phyloP scores from a whole-genome alignment of 2,113 vertebrate genomes.

The Pteronura brasiliensis region DNA sequence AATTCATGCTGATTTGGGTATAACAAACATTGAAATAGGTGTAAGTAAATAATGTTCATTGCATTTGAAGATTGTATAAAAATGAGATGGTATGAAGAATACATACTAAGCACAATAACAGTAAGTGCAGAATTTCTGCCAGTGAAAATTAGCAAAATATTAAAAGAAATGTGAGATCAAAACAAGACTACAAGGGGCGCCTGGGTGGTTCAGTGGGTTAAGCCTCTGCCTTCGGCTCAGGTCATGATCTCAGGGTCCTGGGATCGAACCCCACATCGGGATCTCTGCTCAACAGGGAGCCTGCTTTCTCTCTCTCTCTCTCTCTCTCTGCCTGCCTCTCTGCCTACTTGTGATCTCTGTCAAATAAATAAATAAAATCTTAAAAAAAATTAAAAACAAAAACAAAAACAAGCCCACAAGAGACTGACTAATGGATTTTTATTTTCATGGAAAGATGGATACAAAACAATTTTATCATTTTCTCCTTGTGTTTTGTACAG shows the following conservation, averaged over 20 bases:
- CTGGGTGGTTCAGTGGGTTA: too few relatives aligned
- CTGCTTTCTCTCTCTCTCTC: too few relatives aligned
- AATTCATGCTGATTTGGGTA: background rate
- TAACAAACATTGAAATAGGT: background rate
- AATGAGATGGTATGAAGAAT: background rate
- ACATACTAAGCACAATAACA: background rate
- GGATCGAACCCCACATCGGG: too few relatives aligned
- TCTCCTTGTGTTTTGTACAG: background rate
- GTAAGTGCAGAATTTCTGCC: background rate
- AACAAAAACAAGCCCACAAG: background rate
- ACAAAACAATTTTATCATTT: slow-evolving; percentile 8
- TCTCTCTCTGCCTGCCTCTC: too few relatives aligned
- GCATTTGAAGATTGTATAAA: background rate
- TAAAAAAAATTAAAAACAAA: background rate
- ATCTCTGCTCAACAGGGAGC: too few relatives aligned
- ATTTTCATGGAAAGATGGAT: background rate
- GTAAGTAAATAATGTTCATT: background rate
- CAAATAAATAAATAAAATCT: too few relatives aligned
- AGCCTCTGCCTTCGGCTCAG: too few relatives aligned
- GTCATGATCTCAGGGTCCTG: too few relatives aligned
- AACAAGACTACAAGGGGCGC: background rate
- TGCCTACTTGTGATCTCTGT: too few relatives aligned
- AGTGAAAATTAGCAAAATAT: background rate
- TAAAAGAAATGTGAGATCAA: background rate
- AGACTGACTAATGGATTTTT: background rate